These are phyloP conservation scores for Sitta europaea DNA, from an alignment of 2,113 vertebrate genomes.

Conservation along the genomic window DNA sequence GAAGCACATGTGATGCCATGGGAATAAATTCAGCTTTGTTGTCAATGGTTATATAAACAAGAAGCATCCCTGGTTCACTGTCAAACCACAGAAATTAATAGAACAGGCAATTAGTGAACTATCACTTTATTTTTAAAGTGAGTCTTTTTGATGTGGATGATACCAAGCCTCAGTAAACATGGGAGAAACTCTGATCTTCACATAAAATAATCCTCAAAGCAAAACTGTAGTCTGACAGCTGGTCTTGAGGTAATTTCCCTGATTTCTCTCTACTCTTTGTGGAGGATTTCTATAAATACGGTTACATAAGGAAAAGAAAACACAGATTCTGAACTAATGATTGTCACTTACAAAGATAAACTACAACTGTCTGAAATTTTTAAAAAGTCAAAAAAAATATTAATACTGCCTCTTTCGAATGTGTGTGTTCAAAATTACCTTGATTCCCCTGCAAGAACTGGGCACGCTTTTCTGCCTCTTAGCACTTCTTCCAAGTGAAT, in stretches of 20 bases:
- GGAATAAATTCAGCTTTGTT: background rate
- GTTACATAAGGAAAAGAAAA: background rate
- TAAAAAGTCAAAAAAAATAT: background rate
- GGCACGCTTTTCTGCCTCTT: background rate
- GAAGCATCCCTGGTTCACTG: background rate
- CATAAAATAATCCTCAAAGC: background rate
- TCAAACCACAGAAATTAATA: background rate
- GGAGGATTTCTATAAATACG: background rate
- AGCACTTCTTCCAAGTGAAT: constrained; percentile 33
- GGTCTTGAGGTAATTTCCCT: background rate
- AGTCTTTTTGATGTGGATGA: background rate
- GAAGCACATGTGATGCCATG: rapidly evolving
- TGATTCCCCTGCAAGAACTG: background rate
- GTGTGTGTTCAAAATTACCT: background rate
- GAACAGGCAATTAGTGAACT: background rate
- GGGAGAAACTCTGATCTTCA: background rate
- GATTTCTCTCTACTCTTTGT: background rate
- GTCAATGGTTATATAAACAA: background rate
- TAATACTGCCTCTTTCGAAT: background rate
- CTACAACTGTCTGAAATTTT: background rate
- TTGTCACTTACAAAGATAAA: background rate
- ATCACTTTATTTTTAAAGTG: background rate
- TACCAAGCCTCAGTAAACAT: background rate
- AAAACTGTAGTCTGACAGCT: background rate
- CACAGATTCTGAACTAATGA: background rate